These are phyloP conservation scores for Formica exsecta DNA, from an alignment of 1,140 invertebrate species.

Conservation along the genomic window DNA sequence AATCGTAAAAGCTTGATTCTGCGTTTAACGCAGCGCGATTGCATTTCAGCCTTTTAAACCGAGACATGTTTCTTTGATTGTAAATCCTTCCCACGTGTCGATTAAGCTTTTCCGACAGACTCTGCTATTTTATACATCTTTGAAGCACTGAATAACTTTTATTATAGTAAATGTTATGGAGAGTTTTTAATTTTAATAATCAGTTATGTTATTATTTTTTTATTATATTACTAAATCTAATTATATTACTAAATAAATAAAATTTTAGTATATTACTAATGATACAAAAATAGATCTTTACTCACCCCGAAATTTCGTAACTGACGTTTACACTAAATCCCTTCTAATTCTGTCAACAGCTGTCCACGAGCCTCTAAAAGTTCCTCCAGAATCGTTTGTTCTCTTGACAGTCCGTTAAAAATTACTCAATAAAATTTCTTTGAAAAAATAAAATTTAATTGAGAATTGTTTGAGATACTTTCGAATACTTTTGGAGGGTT, in stretches of 20 bases:
- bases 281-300: background rate
- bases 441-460: background rate
- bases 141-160: background rate
- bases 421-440: background rate
- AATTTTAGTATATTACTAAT: background rate
- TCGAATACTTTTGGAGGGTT: background rate
- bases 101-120: background rate
- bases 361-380: background rate
- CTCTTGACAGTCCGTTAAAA: background rate
- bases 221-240: background rate
- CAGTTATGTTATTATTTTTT: background rate
- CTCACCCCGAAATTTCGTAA: constrained; percentile 25
- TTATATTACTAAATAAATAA: background rate
- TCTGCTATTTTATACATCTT: background rate
- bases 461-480: background rate
- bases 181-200: background rate
- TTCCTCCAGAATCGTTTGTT: background rate
- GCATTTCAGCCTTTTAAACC: background rate
- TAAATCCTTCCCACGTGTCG: background rate
- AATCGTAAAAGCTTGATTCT: background rate
- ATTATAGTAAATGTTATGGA: background rate
- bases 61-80: no score
- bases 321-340: background rate
- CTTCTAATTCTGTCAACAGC: background rate
- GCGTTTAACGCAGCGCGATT: background rate